Percentiles rank a stretch among this genome's conserved stretches.
These are phyloP conservation scores for Pseudotriccus pelzelni DNA, from an alignment of 2,797 vertebrate genomes.

Conservation along the genomic window DNA sequence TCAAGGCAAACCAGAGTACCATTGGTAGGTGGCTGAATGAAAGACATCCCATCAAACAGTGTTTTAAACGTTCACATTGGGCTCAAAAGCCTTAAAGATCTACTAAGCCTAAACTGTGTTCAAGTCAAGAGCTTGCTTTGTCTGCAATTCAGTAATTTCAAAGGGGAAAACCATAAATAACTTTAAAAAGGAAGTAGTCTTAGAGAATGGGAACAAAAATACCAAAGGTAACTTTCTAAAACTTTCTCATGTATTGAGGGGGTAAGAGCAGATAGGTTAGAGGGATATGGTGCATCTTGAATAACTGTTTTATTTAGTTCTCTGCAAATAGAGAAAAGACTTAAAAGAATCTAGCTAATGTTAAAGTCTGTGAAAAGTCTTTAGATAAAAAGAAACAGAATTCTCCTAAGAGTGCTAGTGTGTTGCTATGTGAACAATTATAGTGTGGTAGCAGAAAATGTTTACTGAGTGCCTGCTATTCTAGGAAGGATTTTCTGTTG, in stretches of 20 bases:
- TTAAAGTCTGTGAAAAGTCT: slow-evolving; percentile 50
- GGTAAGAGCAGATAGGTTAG: slow-evolving; percentile 26
- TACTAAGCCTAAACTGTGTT: background rate
- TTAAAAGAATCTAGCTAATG: slow-evolving; percentile 44
- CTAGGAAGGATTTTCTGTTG: slow-evolving; percentile 41
- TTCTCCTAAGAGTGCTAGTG: slow-evolving; percentile 39
- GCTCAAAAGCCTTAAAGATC: slow-evolving; percentile 50
- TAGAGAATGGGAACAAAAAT: slow-evolving; percentile 43
- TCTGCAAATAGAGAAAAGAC: slow-evolving; percentile 36
- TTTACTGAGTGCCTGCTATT: background rate
- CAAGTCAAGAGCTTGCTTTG: slow-evolving; percentile 58
- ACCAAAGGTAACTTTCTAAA: slow-evolving; percentile 52
- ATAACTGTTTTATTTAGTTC: slow-evolving; percentile 53
- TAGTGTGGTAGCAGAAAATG: slow-evolving; percentile 35
- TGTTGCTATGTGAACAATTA: slow-evolving; percentile 64
- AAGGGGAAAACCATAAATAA: slow-evolving; percentile 42
- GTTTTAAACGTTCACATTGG: slow-evolving; percentile 35
- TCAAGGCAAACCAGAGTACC: slow-evolving; percentile 20
- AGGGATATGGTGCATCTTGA: background rate
- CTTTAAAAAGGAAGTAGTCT: slow-evolving; percentile 28
- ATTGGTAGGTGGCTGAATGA: slow-evolving; percentile 8
- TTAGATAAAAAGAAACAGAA: slow-evolving; percentile 51
- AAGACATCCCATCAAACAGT: slow-evolving; percentile 1
- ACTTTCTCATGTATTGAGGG: slow-evolving; percentile 47
- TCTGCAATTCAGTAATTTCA: slow-evolving; percentile 31